Conservation (phyloP, 1,140 invertebrate species). For the Musca vetustissima region DNA sequence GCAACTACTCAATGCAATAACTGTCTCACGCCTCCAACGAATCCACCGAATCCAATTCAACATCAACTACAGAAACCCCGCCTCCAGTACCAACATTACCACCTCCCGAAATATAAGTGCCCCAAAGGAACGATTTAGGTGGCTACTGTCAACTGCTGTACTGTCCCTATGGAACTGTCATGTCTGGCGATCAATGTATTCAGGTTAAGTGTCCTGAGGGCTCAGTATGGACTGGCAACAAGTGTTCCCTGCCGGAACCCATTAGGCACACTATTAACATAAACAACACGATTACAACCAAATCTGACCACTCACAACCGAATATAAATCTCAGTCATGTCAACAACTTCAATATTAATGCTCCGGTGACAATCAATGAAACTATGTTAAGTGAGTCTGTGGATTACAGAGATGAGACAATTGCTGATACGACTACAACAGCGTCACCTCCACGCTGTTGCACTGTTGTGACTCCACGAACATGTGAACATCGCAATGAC, state of each 20-base stretch:
- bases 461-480: constrained; percentile 38
- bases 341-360: constrained; percentile 39
- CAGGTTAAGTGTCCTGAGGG: constrained; percentile 34
- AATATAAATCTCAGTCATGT: constrained; percentile 35
- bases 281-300: constrained; percentile 28
- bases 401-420: background rate
- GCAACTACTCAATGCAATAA: background rate
- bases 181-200: constrained; percentile 30
- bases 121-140: constrained; percentile 34
- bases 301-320: constrained; percentile 6
- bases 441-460: constrained; percentile 19
- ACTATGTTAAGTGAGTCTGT: background rate
- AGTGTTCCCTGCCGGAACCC: constrained; percentile 30
- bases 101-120: constrained; percentile 32
- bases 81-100: constrained; percentile 15
- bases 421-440: background rate
- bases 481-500: constrained; percentile 27
- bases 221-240: constrained; percentile 38
- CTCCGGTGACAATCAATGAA: constrained; percentile 28
- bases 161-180: constrained; percentile 30
- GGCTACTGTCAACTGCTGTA: constrained; percentile 36
- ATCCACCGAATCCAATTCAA: background rate
- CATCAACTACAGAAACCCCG: background rate
- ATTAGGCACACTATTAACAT: constrained; percentile 32
- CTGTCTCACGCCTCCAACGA: background rate